Evolutionary conservation across 2,113 vertebrate species (phyloP), one percentile per base, ranked within the genome.

Genomic region (Asarcornis scutulata): DNA sequence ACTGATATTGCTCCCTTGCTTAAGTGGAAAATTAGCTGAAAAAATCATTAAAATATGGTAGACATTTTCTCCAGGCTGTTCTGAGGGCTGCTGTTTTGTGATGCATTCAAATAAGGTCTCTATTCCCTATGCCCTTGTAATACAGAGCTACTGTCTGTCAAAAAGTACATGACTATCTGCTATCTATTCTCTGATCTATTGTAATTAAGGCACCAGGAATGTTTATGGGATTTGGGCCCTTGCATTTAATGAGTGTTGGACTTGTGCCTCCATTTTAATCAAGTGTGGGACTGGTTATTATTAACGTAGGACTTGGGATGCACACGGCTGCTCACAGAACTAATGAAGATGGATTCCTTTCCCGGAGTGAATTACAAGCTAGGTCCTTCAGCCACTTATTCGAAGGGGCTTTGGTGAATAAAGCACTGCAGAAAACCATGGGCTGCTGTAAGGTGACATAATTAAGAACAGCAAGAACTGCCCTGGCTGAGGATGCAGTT

Each of bases 21-120:
- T 92, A 93, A 96, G 83, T 96, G 93, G 92, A 96, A 97, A 96
- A 96, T 96, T 95, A 95, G 76, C 89, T 88, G 62, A 58, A 89
- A 91, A 93, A 93, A 88, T 78, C 76, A 90, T 95, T 92, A 83
- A 93, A 93, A 93, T 86, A 88, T 62, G 72, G 85, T 83, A 96
- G 93, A 36, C 34, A 13, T 86, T 93, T 90, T 95, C 76, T 94
- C 36, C 5, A 5, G 86, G 90, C 86, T 90, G 17, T 95, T 93
- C 79, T n/a, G 67, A 83, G 79, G 31, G 62, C 52, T 84, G 73
- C 64, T 68, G 59, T 63, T 88, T 81, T 69, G 48, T 3, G 1
- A 25, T 79, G 90, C 80, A 88, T 96, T 95, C 80, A 77, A 84
- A 88, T 91, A 64, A 88, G 73, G 21, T 40, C 23, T 64, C 21